Evolutionary conservation across 2,888 invertebrate species (phyloP), one percentile per base, ranked within the genome.

Genomic region (Andrena bicolor): DNA sequence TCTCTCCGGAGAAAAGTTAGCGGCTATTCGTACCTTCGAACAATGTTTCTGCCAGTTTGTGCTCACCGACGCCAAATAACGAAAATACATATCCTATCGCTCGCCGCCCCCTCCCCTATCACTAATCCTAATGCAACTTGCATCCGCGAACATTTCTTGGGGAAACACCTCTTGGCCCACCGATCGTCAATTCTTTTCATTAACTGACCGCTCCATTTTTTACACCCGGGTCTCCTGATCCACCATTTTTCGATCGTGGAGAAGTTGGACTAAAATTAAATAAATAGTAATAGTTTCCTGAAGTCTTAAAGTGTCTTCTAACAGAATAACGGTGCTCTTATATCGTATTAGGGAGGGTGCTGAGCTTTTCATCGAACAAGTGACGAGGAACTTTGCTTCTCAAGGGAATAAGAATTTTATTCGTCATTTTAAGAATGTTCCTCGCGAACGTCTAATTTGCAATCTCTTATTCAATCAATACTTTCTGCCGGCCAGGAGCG

Each of bases 1-100:
- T 82, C 82, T 23, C 23, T 10, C 26, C 65, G 26, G 82, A 82
- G 82, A 82, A 82, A 82, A 82, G 82, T 82, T 82, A 82, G 76
- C 64, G 82, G 82, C 83, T 82, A 76, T 82, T 82, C 82, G 82
- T 82, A 69, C 82, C 82, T 82, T 72, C 76, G 82, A 82, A 82
- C 82, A 82, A 82, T 82, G 82, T 82, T 82, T 82, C 71, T 68
- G 56, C 76, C 81, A 82, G 82, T 69, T 82, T 70, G 68, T 58
- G 60, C 64, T 72, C 82, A 65, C 75, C 81, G 65, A 80, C 80
- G 70, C 61, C 75, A 58, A 74, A 80, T 69, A 80, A 75, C 81
- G 60, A 65, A 75, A 82, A 82, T 41, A 75, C 81, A 80, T 58
- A 81, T 60, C 32, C 60, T 53, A 60, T 74, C 63, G 48, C 48